These are phyloP conservation scores for Acipenser oxyrinchus DNA, from an alignment of 2,797 vertebrate species.

Conservation along the genomic window DNA sequence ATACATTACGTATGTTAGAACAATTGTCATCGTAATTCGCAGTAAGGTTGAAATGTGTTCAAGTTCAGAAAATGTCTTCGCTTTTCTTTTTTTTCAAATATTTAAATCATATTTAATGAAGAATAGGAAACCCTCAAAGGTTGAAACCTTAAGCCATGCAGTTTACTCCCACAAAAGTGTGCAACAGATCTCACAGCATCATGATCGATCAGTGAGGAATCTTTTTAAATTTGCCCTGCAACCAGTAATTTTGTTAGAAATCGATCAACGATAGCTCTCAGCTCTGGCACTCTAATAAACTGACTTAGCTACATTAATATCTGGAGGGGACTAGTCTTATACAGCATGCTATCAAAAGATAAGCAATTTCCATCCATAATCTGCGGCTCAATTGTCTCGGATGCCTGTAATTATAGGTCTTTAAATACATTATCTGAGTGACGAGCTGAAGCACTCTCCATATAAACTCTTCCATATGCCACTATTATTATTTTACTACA, in stretches of 20 bases:
- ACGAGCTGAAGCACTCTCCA: not conserved
- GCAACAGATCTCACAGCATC: not conserved
- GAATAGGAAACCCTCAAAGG: not conserved
- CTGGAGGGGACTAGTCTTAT: not conserved
- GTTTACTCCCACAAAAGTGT: not conserved
- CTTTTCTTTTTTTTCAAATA: too few species aligned
- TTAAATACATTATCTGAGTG: not conserved
- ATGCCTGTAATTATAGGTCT: not conserved
- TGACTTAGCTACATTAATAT: not conserved
- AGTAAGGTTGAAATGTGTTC: too few species aligned
- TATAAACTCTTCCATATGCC: too few species aligned
- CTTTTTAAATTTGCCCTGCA: not conserved
- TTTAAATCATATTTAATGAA: not conserved
- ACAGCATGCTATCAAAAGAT: not conserved
- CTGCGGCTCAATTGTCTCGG: not conserved
- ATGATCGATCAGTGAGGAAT: not conserved
- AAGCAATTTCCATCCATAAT: slow-evolving; percentile 1
- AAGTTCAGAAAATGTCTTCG: too few species aligned
- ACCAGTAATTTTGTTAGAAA: not conserved
- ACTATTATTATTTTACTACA: not conserved
- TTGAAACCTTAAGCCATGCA: not conserved
- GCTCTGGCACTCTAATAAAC: not conserved
- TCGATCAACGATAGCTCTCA: not conserved
- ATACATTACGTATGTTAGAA: too few species aligned
- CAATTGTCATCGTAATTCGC: too few species aligned